These are phyloP conservation scores for Blastobasis adustella DNA, from an alignment of 2,888 invertebrate genomes.

Conservation along the genomic window DNA sequence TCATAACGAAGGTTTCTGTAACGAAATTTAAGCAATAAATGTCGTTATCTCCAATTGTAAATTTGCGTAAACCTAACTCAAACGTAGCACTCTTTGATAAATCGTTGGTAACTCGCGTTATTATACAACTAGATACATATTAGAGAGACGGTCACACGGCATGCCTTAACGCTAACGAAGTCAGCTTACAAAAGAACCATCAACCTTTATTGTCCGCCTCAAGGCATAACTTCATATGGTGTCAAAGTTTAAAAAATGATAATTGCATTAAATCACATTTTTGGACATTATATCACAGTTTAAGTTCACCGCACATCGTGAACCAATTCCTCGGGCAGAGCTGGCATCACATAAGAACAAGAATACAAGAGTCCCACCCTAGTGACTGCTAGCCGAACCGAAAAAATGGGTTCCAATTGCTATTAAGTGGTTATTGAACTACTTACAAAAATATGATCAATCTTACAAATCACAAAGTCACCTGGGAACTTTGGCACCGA, in stretches of 20 bases:
- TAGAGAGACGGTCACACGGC: not conserved
- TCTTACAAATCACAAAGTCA: slow-evolving; percentile 9
- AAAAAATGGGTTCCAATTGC: too few relatives aligned
- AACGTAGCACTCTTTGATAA: not conserved
- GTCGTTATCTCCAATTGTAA: too few relatives aligned
- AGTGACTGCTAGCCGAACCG: too few relatives aligned
- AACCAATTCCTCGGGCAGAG: not conserved
- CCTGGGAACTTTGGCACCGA: slow-evolving; percentile 23
- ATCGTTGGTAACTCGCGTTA: slow-evolving; percentile 6
- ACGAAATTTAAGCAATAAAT: too few relatives aligned
- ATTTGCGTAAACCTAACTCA: too few relatives aligned
- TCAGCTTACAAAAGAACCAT: slow-evolving; percentile 6
- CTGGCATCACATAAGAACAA: too few relatives aligned
- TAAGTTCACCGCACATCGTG: slow-evolving; percentile 11
- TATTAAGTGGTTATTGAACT: too few relatives aligned
- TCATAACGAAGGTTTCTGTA: too few relatives aligned
- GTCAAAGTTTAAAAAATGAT: slow-evolving; percentile 29
- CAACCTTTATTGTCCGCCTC: slow-evolving; percentile 28
- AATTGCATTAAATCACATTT: slow-evolving; percentile 46
- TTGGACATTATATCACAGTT: slow-evolving; percentile 39
- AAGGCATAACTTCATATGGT: slow-evolving; percentile 20
- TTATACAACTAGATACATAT: slow-evolving; percentile 1
- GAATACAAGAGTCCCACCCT: too few relatives aligned
- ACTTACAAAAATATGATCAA: slow-evolving; percentile 11
- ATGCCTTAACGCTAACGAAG: slow-evolving; percentile 1